Base-by-base conservation (phyloP, 2,797 vertebrate species). In the Argentina silus region DNA sequence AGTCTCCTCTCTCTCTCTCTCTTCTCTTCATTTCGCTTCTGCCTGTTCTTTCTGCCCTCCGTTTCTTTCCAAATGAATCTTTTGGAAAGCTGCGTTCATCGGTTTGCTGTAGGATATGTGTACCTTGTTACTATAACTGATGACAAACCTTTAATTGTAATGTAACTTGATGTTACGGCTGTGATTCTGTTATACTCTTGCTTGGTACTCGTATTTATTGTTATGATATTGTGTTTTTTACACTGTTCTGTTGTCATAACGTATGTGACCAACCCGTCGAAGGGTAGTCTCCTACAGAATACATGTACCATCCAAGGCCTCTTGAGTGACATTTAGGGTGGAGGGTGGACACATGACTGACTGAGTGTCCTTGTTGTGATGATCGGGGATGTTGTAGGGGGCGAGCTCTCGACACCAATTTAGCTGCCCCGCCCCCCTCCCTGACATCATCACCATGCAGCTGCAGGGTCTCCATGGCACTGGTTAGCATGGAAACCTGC, bases 371-470 rank as follows among this genome's bases (percentile, higher is more conserved):
- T 36, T 36, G 27, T 1, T 36, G 4, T 36, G 27, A 36, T 36
- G 27, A 36, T 36, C 4, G 27, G 27, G 9, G 7, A 36, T 36
- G 12, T n/a, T 14, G 43, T n/a, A 17, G n/a, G 17, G 14, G 36
- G 51, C 27, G 53, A 75, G 61, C 42, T 74, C 69, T 78, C 78
- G 56, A 53, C 12, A 19, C 7, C 27, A 5, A 50, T 43, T 27
- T n/a, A 2, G 10, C 59, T 17, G 55, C 59, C 50, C 59, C 57
- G n/a, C 17, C 42, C 47, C 21, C 7, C 67, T 74, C 60, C 8
- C 62, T 69, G 23, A 63, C 85, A 86, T 90, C 85, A 87, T 89
- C 83, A 86, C 14, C 63, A 71, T 76, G 81, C 84, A 82, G 83
- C 85, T 78, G 83, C 80, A 76, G 78, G 57, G 75, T 82, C 81